Evolutionary conservation across 2,113 vertebrate genomes (phyloP), one percentile per base, ranked within the genome.

Genomic region (Ursus arctos): DNA sequence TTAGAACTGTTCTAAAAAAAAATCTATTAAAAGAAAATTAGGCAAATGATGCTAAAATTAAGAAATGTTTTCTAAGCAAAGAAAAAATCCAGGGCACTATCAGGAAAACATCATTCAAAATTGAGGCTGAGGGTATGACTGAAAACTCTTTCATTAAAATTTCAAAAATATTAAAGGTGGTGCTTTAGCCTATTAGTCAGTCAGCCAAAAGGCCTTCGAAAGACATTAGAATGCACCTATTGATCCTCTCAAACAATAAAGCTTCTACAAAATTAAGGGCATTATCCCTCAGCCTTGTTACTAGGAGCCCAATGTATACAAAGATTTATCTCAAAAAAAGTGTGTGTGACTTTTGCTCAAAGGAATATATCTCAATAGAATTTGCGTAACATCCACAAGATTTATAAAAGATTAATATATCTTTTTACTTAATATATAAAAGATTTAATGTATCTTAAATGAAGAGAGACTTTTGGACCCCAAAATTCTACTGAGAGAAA

Each of bases 141-240:
- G 33, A 43, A 94, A 77, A 89, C 63, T n/a, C 33, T 51, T 53
- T 43, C 80, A 65, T 87, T 95, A 55, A 76, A 90, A 83, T 59
- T 18, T 83, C 16, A 57, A 81, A 87, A 72, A 74, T 16, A 87
- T 71, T 71, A 81, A 95, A 88, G 24, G 16, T 24, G 21, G 43
- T 36, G 19, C 16, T 18, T 92, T 13, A 81, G 22, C 36, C 33
- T 82, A 74, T 36, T 28, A 91, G 31, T 18, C 67, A 79, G 49
- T 57, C 33, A 91, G 31, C 67, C 49, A 91, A 69, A 95, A 69
- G 49, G 12, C 24, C 36, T 28, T 67, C 16, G 36, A 49, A 69
- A 85, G 36, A 91, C 11, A 91, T 40, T 40, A 49, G 13, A 77
- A 51, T 49, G 12, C 47, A 24, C 40, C n/a, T 69, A 91, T 15